Evolutionary conservation across 2,888 invertebrate genomes (phyloP).

Genomic region (Steromphala cineraria): DNA sequence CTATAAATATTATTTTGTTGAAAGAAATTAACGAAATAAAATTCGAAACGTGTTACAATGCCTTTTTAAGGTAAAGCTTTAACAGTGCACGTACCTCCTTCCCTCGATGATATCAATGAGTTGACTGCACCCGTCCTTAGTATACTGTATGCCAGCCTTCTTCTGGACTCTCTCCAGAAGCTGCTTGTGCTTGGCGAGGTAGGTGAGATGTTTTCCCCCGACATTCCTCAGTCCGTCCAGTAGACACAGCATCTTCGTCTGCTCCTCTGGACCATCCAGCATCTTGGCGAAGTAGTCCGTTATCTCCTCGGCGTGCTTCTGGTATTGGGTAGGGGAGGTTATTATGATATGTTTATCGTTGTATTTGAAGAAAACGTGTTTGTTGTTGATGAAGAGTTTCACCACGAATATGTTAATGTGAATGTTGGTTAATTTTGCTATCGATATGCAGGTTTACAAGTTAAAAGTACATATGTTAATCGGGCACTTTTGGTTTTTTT

Average conservation of each 20-base stretch:
- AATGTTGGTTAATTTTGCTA: too few species aligned
- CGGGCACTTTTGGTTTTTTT: too few species aligned
- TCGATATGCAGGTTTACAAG: too few species aligned
- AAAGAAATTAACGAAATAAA: too few species aligned
- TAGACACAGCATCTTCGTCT: conserved; percentile 20
- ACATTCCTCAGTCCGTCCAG: conserved; percentile 41
- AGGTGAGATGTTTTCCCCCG: conserved; percentile 41
- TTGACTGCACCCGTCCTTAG: conserved; percentile 44
- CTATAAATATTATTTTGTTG: too few species aligned
- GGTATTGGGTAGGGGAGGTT: neutral
- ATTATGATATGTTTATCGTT: neutral
- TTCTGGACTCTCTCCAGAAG: conserved; percentile 41
- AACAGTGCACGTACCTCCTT: conserved; percentile 45
- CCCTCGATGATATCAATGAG: conserved; percentile 63
- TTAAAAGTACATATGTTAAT: too few species aligned
- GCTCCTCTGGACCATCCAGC: conserved; percentile 31
- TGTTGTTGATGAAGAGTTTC: too few species aligned
- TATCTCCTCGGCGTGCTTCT: conserved; percentile 33
- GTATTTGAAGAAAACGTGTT: too few species aligned
- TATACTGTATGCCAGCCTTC: conserved; percentile 34
- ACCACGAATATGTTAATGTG: too few species aligned
- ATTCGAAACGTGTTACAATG: too few species aligned
- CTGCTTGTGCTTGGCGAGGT: conserved; percentile 45
- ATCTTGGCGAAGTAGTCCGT: conserved; percentile 36
- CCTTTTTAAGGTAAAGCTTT: neutral